phyloP scores from a whole-genome alignment of 2,888 invertebrate genomes.

The Acronicta alni region DNA sequence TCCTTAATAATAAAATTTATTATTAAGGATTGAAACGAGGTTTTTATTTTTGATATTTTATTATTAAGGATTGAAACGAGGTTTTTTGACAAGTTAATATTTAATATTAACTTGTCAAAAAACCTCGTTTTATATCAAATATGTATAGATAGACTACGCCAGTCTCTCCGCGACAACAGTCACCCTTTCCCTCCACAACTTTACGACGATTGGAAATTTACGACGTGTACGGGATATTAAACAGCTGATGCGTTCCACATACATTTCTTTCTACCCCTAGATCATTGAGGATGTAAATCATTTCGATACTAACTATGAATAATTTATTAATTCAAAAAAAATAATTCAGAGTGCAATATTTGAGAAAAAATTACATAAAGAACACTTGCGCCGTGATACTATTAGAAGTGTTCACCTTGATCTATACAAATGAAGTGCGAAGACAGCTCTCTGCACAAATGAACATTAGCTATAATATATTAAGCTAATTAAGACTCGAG shows the following conservation, averaged over 20 bases:
- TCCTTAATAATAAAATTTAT: too few species aligned
- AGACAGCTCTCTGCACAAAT: neutral
- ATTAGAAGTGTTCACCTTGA: neutral
- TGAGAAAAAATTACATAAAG: neutral
- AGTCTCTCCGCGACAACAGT: slow-evolving; percentile 1
- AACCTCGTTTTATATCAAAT: neutral
- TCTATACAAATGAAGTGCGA: slow-evolving; percentile 4
- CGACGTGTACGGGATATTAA: slow-evolving; percentile 34
- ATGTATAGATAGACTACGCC: neutral
- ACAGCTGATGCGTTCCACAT: slow-evolving; percentile 29
- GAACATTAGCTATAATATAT: slow-evolving; percentile 7
- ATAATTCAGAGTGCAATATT: slow-evolving; percentile 8
- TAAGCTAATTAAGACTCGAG: neutral
- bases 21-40: too few species aligned
- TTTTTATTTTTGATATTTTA: too few species aligned
- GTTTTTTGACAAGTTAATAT: too few species aligned
- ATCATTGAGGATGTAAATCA: slow-evolving; percentile 19
- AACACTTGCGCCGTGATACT: neutral
- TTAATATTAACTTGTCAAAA: neutral
- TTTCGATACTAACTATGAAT: slow-evolving; percentile 46
- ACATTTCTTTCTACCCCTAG: slow-evolving; percentile 10
- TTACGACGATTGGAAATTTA: slow-evolving; percentile 29
- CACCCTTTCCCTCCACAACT: slow-evolving; percentile 20
- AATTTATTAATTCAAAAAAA: slow-evolving; percentile 20
- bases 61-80: too few species aligned